These are phyloP conservation scores for Siniperca knerii DNA, from an alignment of 2,113 vertebrate genomes.

Conservation along the genomic window DNA sequence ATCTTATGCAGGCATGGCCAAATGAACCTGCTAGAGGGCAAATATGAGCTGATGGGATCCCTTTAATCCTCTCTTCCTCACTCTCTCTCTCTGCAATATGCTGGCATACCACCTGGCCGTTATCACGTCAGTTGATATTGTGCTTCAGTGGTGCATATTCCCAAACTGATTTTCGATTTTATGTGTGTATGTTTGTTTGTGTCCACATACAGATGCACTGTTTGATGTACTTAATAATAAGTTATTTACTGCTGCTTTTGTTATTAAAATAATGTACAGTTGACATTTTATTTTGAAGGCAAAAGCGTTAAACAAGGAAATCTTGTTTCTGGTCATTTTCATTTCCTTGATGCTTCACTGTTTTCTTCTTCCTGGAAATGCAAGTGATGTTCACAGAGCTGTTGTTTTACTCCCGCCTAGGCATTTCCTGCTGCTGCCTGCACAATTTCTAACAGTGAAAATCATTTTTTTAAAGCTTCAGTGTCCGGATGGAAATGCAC, in stretches of 20 bases:
- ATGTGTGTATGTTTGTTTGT: too few relatives aligned
- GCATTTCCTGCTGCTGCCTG: background rate
- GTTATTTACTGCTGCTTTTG: background rate
- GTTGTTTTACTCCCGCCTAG: constrained; percentile 6
- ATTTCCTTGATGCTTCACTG: background rate
- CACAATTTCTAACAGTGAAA: constrained; percentile 7
- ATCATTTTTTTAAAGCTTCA: background rate
- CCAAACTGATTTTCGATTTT: too few relatives aligned
- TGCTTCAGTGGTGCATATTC: too few relatives aligned
- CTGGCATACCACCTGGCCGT: background rate
- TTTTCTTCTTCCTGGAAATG: constrained; percentile 25
- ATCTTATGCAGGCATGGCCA: background rate
- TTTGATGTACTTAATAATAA: background rate
- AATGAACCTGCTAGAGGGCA: background rate
- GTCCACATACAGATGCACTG: too few relatives aligned
- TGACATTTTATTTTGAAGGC: constrained; percentile 45
- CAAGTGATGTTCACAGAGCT: background rate
- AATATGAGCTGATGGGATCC: background rate
- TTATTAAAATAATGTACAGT: background rate
- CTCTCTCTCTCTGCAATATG: background rate
- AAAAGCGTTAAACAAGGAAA: constrained; percentile 2
- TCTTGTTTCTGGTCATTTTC: background rate
- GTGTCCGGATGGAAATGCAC: background rate
- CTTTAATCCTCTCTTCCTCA: background rate
- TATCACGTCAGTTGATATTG: background rate